These are phyloP conservation scores for Papilio elwesi DNA, from an alignment of 2,888 invertebrate genomes.

Conservation along the genomic window DNA sequence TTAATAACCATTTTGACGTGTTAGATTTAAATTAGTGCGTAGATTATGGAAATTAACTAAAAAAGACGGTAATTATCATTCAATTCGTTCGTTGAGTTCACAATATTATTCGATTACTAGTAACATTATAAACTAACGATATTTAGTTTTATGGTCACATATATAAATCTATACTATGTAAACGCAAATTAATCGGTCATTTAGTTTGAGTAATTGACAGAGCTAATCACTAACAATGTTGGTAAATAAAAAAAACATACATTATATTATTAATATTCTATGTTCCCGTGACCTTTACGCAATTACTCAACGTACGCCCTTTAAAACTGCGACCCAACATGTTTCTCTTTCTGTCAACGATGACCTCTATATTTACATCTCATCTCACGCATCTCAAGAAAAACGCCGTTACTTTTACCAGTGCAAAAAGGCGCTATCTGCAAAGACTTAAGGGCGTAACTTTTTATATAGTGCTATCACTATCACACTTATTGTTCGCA, in stretches of 20 bases:
- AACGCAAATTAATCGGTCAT: too few species aligned
- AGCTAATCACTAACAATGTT: neutral
- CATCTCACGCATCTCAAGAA: conserved; percentile 80
- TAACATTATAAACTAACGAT: too few species aligned
- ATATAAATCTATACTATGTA: too few species aligned
- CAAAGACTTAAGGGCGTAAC: conserved; percentile 50
- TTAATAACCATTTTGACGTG: too few species aligned
- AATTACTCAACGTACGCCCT: conserved; percentile 53
- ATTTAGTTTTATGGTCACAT: too few species aligned
- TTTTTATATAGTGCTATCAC: conserved; percentile 50
- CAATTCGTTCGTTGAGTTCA: too few species aligned
- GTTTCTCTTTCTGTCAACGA: conserved; percentile 59
- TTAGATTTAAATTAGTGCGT: too few species aligned
- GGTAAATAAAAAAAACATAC: neutral
- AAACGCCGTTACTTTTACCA: conserved; percentile 84
- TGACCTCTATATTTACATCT: conserved; percentile 65
- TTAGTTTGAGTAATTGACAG: too few species aligned
- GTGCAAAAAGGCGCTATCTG: conserved; percentile 83
- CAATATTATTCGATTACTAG: too few species aligned
- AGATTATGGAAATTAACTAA: too few species aligned
- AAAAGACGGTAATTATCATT: too few species aligned
- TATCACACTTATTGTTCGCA: conserved; percentile 45
- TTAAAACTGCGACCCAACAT: conserved; percentile 67
- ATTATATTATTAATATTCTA: conserved; percentile 21
- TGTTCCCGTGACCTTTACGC: conserved; percentile 56